These are phyloP conservation scores for Drosophila funebris DNA, from an alignment of 1,140 invertebrate genomes.

Conservation along the genomic window DNA sequence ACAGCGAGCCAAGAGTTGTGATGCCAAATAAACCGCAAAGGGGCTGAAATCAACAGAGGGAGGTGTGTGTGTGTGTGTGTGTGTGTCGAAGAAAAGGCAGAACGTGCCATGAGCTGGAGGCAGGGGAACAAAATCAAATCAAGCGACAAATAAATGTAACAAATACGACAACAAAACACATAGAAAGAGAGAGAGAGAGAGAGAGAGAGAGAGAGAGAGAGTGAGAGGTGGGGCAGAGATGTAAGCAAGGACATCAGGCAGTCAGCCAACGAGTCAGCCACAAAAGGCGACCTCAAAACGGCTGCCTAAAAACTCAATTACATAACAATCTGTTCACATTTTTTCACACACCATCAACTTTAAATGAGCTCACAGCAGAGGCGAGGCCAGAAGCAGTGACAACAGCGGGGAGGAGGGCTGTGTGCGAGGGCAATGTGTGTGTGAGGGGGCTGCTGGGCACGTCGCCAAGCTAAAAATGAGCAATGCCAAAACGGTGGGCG, in stretches of 20 bases:
- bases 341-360: slow-evolving; percentile 84
- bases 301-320: slow-evolving; percentile 83
- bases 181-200: neutral
- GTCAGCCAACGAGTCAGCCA: slow-evolving; percentile 57
- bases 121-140: slow-evolving; percentile 65
- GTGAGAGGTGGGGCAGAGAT: too few relatives aligned
- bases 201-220: neutral
- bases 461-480: slow-evolving; percentile 50
- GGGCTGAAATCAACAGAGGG: neutral
- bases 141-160: slow-evolving; percentile 79
- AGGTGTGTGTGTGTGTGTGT: neutral
- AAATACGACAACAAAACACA: slow-evolving; percentile 63
- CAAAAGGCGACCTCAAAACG: slow-evolving; percentile 81
- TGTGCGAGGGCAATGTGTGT: neutral
- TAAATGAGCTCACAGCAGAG: slow-evolving; percentile 69
- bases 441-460: slow-evolving; percentile 48
- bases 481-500: slow-evolving; percentile 72
- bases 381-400: neutral
- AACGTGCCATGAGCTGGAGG: slow-evolving; percentile 24
- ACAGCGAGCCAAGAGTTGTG: slow-evolving; percentile 17
- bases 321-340: slow-evolving; percentile 84
- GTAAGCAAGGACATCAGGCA: slow-evolving; percentile 36
- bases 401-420: neutral
- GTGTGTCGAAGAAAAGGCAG: neutral
- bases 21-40: slow-evolving; percentile 51